Evolutionary conservation across 1,140 invertebrate species (phyloP), one percentile per base, ranked within the genome.

Genomic region (Zaprionus kolodkinae): DNA sequence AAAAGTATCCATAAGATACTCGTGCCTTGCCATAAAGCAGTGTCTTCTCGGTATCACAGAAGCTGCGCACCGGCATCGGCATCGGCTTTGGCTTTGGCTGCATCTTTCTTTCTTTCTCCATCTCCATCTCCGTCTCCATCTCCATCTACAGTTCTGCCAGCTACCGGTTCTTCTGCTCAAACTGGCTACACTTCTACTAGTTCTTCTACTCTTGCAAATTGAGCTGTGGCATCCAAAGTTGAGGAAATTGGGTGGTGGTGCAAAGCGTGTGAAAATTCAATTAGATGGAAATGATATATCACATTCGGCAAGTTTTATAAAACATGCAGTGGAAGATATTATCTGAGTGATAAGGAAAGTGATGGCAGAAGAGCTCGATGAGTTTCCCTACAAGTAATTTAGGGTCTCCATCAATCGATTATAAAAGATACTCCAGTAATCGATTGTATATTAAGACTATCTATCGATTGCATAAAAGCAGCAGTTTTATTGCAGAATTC

Each of bases 141-240:
- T 56, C 21, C 21, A 21, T 21, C 21, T 50, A 12, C 13, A 35
- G 36, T 68, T 57, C 33, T 6, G 11, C 10, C 45, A 3, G 45
- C 45, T 50, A 50, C 45, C 21, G 45, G 17, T 25, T 50, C 45
- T 25, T 9, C 11, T 5, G 38, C 27, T 30, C 40, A 15, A 75
- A 66, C 77, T 55, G 56, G 61, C 27, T 25, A 25, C 21, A 13
- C 45, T 13, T 13, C 33, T 15, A 27, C 36, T 6, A 30, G 27
- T 30, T 30, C 27, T 30, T 40, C 55, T 50, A 43, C 25, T 72
- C 83, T 88, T 74, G 84, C 74, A 84, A 80, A 87, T 87, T 88
- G 84, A 88, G 84, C 76, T 86, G 76, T 78, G 78, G 35, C 61
- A 33, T 45, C 11, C 7, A 30, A 3, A 76, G 74, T 68, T 38